phyloP scores from a whole-genome alignment of 2,113 vertebrate species.

The Glaucidium brasilianum region DNA sequence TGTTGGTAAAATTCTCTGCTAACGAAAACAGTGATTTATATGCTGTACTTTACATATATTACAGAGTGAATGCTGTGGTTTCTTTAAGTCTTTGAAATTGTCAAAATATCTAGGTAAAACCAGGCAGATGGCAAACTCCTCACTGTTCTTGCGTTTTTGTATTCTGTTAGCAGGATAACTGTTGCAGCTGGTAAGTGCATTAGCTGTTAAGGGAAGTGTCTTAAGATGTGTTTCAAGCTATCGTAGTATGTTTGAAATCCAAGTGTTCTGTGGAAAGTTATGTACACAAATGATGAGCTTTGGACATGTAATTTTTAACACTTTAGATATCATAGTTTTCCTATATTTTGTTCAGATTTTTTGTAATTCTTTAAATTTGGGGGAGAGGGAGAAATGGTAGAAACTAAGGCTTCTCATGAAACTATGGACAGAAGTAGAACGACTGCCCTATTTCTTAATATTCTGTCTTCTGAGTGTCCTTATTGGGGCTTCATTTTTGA shows the following conservation, averaged over 20 bases:
- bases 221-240: neutral
- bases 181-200: neutral
- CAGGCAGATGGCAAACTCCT: neutral
- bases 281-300: neutral
- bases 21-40: constrained; percentile 9
- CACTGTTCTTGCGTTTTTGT: neutral
- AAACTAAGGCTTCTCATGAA: neutral
- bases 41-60: neutral
- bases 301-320: neutral
- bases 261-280: neutral
- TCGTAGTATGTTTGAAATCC: neutral
- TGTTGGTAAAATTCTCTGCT: neutral
- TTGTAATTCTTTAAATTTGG: neutral
- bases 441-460: neutral
- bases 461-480: neutral
- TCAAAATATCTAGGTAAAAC: neutral
- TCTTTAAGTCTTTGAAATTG: constrained; percentile 7
- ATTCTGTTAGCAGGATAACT: neutral
- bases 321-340: neutral
- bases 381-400: neutral
- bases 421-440: neutral
- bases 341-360: neutral
- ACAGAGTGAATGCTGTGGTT: neutral
- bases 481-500: neutral
- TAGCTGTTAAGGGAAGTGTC: neutral